Conservation (phyloP, 1,140 invertebrate species). For the Nymphalis io region DNA sequence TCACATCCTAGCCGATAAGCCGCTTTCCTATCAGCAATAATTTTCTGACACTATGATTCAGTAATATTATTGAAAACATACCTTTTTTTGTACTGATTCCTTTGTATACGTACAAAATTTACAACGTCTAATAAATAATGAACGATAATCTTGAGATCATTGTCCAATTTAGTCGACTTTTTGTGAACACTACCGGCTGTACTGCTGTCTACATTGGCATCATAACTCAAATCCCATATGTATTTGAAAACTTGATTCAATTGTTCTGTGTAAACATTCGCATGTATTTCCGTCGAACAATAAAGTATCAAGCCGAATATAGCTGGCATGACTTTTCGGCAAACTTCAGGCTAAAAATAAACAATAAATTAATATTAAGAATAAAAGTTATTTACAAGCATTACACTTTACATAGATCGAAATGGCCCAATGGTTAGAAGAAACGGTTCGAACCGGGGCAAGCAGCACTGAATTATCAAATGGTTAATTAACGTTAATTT, state of each 20-base stretch:
- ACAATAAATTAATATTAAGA: neutral
- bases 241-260: slow-evolving; percentile 65
- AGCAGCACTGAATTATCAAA: too few species aligned
- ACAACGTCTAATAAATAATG: slow-evolving; percentile 63
- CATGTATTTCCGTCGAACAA: slow-evolving; percentile 50
- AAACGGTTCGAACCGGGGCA: too few species aligned
- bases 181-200: slow-evolving; percentile 33
- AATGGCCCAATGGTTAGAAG: too few species aligned
- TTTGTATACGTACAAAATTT: slow-evolving; percentile 64
- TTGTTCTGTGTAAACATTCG: slow-evolving; percentile 48
- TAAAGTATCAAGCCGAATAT: slow-evolving; percentile 63
- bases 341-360: slow-evolving; percentile 56
- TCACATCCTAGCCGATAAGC: too few species aligned
- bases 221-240: slow-evolving; percentile 56
- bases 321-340: slow-evolving; percentile 60
- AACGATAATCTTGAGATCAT: slow-evolving; percentile 61
- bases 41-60: too few species aligned
- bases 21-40: too few species aligned
- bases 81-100: slow-evolving; percentile 50
- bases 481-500: too few species aligned
- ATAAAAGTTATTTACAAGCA: slow-evolving; percentile 12
- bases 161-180: slow-evolving; percentile 37
- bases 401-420: too few species aligned
- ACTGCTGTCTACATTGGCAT: slow-evolving; percentile 45
- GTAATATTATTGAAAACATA: slow-evolving; percentile 17